These are phyloP conservation scores for Sebastiscus albofasciatus DNA, from an alignment of 2,797 vertebrate species.

Conservation along the genomic window DNA sequence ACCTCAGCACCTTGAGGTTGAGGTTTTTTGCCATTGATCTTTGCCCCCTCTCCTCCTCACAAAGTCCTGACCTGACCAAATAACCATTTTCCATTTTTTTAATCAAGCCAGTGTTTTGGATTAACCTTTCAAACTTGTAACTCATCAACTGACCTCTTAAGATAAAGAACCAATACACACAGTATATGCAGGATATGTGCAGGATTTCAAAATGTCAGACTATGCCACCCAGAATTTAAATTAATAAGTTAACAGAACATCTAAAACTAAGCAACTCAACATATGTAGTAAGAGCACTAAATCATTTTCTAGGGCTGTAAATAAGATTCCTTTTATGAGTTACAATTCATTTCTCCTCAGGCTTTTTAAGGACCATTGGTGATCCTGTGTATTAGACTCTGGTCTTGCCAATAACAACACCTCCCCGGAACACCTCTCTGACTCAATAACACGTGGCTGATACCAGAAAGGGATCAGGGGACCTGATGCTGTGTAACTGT, in stretches of 20 bases:
- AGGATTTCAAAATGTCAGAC: neutral
- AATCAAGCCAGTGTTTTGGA: neutral
- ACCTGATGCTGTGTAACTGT: neutral
- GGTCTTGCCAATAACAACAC: neutral
- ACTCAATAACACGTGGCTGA: constrained; percentile 36
- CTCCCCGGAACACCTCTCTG: neutral
- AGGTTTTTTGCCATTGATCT: neutral
- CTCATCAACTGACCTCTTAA: neutral
- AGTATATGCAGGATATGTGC: neutral
- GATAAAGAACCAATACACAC: neutral
- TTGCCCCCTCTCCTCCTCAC: neutral
- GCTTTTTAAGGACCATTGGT: neutral
- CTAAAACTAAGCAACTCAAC: neutral
- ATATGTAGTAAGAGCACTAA: neutral
- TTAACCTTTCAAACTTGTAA: neutral
- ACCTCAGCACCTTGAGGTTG: neutral
- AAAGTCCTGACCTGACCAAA: neutral
- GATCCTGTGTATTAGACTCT: neutral
- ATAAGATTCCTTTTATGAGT: neutral
- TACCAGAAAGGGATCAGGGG: neutral
- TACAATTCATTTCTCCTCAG: neutral
- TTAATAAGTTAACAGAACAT: neutral
- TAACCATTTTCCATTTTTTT: neutral
- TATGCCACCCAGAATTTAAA: neutral
- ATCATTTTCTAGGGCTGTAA: neutral